Base-by-base conservation (phyloP, 2,888 invertebrate genomes). In the Eulithis testata region DNA sequence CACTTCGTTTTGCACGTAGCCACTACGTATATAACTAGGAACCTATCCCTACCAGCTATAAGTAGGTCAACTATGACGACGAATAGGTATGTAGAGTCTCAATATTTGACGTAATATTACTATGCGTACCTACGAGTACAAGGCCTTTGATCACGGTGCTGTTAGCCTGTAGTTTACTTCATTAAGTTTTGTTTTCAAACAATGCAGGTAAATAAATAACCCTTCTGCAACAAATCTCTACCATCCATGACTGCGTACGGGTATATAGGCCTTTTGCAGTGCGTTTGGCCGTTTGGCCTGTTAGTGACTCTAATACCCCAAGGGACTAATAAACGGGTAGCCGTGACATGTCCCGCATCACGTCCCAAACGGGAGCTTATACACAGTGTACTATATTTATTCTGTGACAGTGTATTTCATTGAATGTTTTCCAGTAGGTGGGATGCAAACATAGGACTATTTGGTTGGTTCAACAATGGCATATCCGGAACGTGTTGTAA, bases 251-350 rank as follows among this genome's bases (percentile, higher is more conserved):
- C 56, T 49, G 27, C 21, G 21, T 45, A 57, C 37, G 7, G 14
- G n/a, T 49, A 49, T n/a, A n/a, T n/a, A n/a, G 36, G 52, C 31
- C 7, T 57, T n/a, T 50, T 50, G 50, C 36, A 27, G 50, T 59
- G 40, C 9, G 40, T 40, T 8, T 40, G 40, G 9, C 40, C 9
- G 40, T 40, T 8, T 40, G 40, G 9, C 40, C n/a, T 40, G 36
- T 44, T 60, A 21, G 53, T 60, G 52, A 36, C 59, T 60, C 11
- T 31, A 52, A 45, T 37, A 52, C 53, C 55, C 55, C 27, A 11
- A 44, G 56, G 60, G 60, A 52, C 47, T 74, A 70, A 69, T 66
- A 69, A 71, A 55, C 70, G 69, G 59, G 66, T 64, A 68, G 60
- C 27, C 63, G 54, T 68, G 55, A 59, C 71, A 72, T 57, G 70